Conservation (phyloP, 2,113 vertebrate genomes). For the Lampris incognitus region DNA sequence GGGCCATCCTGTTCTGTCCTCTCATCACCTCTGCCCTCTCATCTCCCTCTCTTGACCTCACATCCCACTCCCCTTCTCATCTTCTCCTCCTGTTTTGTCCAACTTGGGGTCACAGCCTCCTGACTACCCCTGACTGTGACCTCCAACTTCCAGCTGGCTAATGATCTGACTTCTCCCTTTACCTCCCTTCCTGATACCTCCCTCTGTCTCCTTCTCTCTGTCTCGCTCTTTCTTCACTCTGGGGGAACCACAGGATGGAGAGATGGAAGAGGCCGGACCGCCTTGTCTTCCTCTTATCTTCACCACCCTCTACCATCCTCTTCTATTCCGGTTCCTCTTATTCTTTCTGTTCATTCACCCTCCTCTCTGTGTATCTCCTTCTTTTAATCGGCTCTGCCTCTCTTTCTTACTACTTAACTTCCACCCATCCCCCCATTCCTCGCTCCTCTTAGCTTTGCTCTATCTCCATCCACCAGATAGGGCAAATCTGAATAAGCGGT, state of each 20-base stretch:
- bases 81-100: no score
- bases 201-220: slow-evolving; percentile 22
- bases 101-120: slow-evolving; percentile 22
- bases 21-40: no score
- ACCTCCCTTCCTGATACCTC: slow-evolving; percentile 20
- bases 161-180: slow-evolving; percentile 63
- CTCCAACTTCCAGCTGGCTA: slow-evolving; percentile 57
- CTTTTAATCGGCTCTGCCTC: no score
- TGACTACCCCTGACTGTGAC: slow-evolving; percentile 25
- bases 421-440: not conserved
- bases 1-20: no score
- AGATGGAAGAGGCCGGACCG: slow-evolving; percentile 32
- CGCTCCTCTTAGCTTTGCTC: slow-evolving; percentile 15
- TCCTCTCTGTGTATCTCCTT: slow-evolving; percentile 16
- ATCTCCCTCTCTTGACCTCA: no score
- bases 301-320: slow-evolving; percentile 35
- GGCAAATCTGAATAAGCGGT: slow-evolving; percentile 50
- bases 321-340: not conserved
- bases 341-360: not conserved
- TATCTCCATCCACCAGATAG: slow-evolving; percentile 29
- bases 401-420: no score
- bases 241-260: slow-evolving; percentile 42
- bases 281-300: slow-evolving; percentile 66
- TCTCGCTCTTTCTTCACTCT: slow-evolving; percentile 27
- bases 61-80: no score